Base-by-base conservation (phyloP, 2,113 vertebrate species). In the Nasalis larvatus region DNA sequence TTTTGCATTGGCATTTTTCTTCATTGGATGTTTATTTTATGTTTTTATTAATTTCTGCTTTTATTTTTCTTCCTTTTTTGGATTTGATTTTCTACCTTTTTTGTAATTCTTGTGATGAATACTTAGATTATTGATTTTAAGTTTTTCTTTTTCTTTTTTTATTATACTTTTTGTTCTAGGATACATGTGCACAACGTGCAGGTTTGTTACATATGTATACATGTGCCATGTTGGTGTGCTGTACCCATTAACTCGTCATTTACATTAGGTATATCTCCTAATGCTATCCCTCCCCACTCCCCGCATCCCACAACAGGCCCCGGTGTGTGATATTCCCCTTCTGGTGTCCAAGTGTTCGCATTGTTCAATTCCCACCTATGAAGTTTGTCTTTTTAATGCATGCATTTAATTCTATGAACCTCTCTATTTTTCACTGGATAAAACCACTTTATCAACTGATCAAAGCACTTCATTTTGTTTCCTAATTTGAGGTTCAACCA, bases 361-460 rank as follows among this genome's bases (percentile, higher is more conserved):
- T 49, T 49, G 47, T 49, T 49, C 47, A 49, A 14, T 49, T 49
- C 47, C 47, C 47, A 49, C 13, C 47, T 49, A 49, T 49, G 13
- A 85, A 69, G 40, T 11, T 30, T 80, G 78, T 86, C 25, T 80
- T 58, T 76, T 69, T 52, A 63, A 42, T 16, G 21, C 1, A 30
- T 9, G 7, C 40, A 73, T 71, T 52, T 63, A 71, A 60, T 45
- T 52, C 11, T 63, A 54, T 42, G 42, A 73, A 52, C 14, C 49
- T 71, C 23, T 25, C 10, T 63, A 27, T 63, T 30, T 63, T 63
- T 63, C 27, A 30, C 93, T 97, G 97, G 54, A 88, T 97, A 98
- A 98, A 98, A 95, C 85, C 93, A 96, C 97, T 99, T 99, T 98
- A 99, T 98, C 98, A 98, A 98, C 96, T 97, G 97, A 98, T 86